phyloP scores from a whole-genome alignment of 2,797 vertebrate genomes.

The Pseudochromis fuscus region DNA sequence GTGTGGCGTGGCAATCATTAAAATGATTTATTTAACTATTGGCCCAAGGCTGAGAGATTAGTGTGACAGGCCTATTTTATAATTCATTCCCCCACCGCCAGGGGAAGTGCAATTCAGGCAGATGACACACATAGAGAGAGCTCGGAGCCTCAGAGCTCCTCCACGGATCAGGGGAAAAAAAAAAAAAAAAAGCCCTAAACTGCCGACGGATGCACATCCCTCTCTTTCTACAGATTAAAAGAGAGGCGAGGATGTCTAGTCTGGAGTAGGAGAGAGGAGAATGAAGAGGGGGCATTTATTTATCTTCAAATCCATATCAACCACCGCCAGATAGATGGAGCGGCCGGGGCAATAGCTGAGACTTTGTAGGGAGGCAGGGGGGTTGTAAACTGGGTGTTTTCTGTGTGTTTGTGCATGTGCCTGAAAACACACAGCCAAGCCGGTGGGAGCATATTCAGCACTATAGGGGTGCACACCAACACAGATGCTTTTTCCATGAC shows the following conservation, averaged over 20 bases:
- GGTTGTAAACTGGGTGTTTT: constrained; percentile 58
- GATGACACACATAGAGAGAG: constrained; percentile 77
- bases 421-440: constrained; percentile 60
- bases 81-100: constrained; percentile 83
- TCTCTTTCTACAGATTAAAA: constrained; percentile 79
- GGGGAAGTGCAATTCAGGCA: constrained; percentile 81
- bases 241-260: constrained; percentile 66
- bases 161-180: constrained; percentile 41
- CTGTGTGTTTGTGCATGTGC: constrained; percentile 32
- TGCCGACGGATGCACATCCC: constrained; percentile 75
- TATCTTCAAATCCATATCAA: constrained; percentile 79
- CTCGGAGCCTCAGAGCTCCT: constrained; percentile 66
- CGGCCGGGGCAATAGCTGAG: constrained; percentile 45
- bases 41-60: constrained; percentile 83
- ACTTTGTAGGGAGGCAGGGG: constrained; percentile 56
- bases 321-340: constrained; percentile 64
- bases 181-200: constrained; percentile 58
- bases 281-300: constrained; percentile 71
- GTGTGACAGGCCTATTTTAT: constrained; percentile 85
- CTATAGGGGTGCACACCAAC: constrained; percentile 64
- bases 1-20: constrained; percentile 81
- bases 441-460: constrained; percentile 71
- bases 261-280: constrained; percentile 63
- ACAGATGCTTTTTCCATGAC: constrained; percentile 74
- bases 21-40: constrained; percentile 87